phyloP scores from a whole-genome alignment of 2,888 invertebrate genomes.

The Mythimna impura region DNA sequence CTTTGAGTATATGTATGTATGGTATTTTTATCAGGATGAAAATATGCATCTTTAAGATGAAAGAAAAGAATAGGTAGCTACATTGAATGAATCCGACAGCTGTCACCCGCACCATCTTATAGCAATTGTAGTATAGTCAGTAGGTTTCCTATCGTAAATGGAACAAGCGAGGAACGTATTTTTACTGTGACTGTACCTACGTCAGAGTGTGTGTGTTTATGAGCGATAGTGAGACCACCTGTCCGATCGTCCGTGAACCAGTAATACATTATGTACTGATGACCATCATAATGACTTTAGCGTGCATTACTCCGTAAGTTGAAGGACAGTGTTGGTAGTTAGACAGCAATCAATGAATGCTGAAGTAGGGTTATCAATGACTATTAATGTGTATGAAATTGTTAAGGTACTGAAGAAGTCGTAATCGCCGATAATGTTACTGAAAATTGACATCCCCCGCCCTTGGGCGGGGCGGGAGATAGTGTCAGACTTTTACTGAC shows the following conservation, averaged over 20 bases:
- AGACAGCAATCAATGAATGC: constrained; percentile 45
- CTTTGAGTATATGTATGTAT: no score
- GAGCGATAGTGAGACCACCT: constrained; percentile 40
- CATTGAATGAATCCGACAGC: no score
- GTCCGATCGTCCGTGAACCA: constrained; percentile 52
- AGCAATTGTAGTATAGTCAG: no score
- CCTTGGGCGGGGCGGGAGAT: no score
- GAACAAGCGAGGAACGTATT: neutral
- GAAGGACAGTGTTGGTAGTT: constrained; percentile 26
- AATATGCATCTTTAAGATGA: no score
- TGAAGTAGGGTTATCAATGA: constrained; percentile 18
- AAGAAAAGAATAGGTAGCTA: no score
- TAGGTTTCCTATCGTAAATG: neutral
- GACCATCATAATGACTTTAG: constrained; percentile 48
- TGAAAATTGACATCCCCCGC: no score
- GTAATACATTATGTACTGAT: constrained; percentile 42
- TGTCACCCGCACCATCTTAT: no score
- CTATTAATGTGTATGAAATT: neutral
- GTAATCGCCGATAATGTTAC: neutral
- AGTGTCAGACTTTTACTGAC: no score
- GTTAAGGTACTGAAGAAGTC: neutral
- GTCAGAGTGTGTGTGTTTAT: constrained; percentile 9
- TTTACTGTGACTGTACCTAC: neutral
- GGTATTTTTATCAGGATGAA: no score
- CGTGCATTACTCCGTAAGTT: constrained; percentile 40